Evolutionary conservation across 2,797 vertebrate genomes (phyloP).

Genomic region (Craterocephalus amniculus): DNA sequence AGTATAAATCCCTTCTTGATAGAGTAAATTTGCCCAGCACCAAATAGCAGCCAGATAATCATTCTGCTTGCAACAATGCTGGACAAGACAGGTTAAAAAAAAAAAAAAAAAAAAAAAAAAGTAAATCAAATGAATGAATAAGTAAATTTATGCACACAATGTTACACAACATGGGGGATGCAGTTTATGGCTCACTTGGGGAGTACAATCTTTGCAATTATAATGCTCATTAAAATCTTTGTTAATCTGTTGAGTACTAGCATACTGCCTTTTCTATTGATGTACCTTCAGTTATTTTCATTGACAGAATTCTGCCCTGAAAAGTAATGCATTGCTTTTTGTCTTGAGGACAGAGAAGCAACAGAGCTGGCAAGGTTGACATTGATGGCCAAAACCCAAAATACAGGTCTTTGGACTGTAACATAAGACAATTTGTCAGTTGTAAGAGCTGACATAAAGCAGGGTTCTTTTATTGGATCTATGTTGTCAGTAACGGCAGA

Average conservation of each 20-base stretch:
- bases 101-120: too few species aligned
- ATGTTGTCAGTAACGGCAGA: not conserved
- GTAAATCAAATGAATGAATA: too few species aligned
- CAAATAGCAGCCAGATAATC: too few species aligned
- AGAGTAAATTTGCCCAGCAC: too few species aligned
- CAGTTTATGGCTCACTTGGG: too few species aligned
- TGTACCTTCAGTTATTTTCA: not conserved
- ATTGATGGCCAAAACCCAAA: not conserved
- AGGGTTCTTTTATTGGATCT: not conserved
- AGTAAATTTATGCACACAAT: too few species aligned
- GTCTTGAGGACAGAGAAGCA: not conserved
- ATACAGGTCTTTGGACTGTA: not conserved
- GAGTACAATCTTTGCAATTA: too few species aligned
- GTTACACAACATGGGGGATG: too few species aligned
- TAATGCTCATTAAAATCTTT: not conserved
- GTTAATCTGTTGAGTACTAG: not conserved
- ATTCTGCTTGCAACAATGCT: too few species aligned
- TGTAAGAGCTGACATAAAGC: not conserved
- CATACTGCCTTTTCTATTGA: not conserved
- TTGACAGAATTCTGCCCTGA: not conserved
- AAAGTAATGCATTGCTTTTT: not conserved
- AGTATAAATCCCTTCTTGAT: too few species aligned
- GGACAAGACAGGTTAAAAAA: too few species aligned
- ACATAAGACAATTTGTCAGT: not conserved
- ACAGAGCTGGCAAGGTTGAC: not conserved